Evolutionary conservation across 2,888 invertebrate species (phyloP), one percentile per base, ranked within the genome.

Genomic region (Pollenia amentaria): DNA sequence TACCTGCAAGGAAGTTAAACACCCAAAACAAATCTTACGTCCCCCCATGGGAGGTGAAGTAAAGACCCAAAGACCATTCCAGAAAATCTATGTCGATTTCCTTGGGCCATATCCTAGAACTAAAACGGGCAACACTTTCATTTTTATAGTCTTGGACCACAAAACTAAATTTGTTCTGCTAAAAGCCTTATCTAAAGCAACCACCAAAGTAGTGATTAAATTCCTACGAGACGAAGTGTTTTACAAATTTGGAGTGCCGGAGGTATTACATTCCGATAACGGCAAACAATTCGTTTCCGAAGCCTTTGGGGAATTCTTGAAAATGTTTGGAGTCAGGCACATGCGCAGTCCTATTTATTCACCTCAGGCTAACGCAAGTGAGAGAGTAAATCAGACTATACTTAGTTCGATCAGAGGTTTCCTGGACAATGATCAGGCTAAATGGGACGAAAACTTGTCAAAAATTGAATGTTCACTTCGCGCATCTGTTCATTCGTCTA

Each of bases 41-140:
- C 72, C 72, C 4, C 8, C 21, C 2, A 72, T 72, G 72, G 72
- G 70, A 12, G 42, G 21, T 9, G 70, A 70, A 53, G 42, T 55
- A 0, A 10, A 21, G 1, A 55, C 72, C 3, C 72, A 72, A 16
- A 51, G 53, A 11, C 53, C 40, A 0, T 70, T 70, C 16, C 67
- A 67, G 12, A 72, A 72, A 21, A 70, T 70, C 3, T 72, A 72
- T 6, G 18, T 72, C 0, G 72, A 72, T 14, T 72, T 72, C 21
- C 9, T 72, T 1, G 72, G 72, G 14, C 72, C 72, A 0, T 72
- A 72, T 14, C 44, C 72, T 0, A 18, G 72, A 7, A 29, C 53
- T 11, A 70, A 53, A 16, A 10, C 70, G 14, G 70, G 70, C 6
- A 70, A 70, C 7, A 44, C 16, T 9, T 42, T 40, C 0, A 72